Base-by-base conservation (phyloP, 2,113 vertebrate species). In the Xiphophorus maculatus region DNA sequence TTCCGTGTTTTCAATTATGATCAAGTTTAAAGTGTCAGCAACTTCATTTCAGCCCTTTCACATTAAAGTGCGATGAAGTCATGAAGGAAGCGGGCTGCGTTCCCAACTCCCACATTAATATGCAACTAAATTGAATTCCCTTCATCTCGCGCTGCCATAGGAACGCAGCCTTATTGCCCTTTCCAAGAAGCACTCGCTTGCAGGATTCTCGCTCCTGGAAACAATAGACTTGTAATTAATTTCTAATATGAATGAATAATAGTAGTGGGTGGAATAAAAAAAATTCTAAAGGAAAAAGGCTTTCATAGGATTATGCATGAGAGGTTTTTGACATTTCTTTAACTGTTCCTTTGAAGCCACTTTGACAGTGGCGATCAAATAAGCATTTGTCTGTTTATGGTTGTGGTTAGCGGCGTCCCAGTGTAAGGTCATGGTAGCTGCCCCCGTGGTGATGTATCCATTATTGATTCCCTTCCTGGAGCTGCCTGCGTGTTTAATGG, bases 401-500 rank as follows among this genome's bases (percentile, higher is more conserved):
- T 82, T 68, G 76, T 64, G 69, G 73, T 79, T 76, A 65, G 72
- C 82, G 82, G 77, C 30, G 79, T 80, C 73, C 64, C 64, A 58
- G 66, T 78, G 69, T 87, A 88, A 89, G 88, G 91, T 89, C 91
- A 89, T 51, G 76, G 74, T 54, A 68, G 71, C 83, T 84, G 66
- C 82, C 86, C 84, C 86, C 73, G 83, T 77, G 79, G 91, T 83
- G 86, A 86, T 91, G 88, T 83, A 91, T 88, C 85, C 69, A 91
- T 88, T 88, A 93, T 93, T 89, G 92, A 92, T 90, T 79, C 69
- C 80, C 73, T 88, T 89, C 84, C 89, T 76, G 81, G 82, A 87
- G 89, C 87, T 85, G 87, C 80, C 84, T 87, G 81, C 87, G 89
- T 90, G 84, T 91, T 88, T 92, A 91, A 92, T 93, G 88, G 91